Base-by-base conservation (phyloP, 2,797 vertebrate species). In the Eulemur coronatus region DNA sequence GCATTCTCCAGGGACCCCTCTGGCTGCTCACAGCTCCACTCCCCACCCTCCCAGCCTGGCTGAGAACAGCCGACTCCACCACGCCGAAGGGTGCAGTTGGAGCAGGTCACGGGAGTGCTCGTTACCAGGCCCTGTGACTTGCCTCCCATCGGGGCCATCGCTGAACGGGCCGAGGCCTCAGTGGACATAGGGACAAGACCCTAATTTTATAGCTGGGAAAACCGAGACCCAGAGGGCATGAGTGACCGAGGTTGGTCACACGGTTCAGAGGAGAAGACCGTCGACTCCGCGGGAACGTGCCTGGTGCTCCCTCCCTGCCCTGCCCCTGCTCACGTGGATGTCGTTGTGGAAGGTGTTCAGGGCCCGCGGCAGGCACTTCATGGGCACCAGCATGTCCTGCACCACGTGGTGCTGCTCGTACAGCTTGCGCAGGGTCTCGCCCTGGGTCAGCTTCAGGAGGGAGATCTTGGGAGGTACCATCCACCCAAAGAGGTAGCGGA, bases 381-480 rank as follows among this genome's bases (percentile, higher is more conserved):
- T 99, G 94, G 99, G 99, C 9, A 99, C 99, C 98, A 99, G 97
- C 99, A 99, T 99, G 99, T 99, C 99, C 98, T 99, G 99, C 5
- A 99, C 99, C 89, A 99, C 99, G 0, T 99, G 99, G 98, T 99
- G 99, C 90, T 99, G 99, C 81, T 99, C 99, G 0, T 99, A 99
- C 26, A 99, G 99, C 69, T 98, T 99, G 69, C 99, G 98, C 91
- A 99, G 99, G 22, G 99, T 99, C 98, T 99, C 99, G 35, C 99
- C 99, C 98, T 99, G 99, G 4, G 99, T 99, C 95, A 99, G 99
- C 98, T 99, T 99, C 93, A 99, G 93, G 97, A 99, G 98, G 0
- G 99, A 99, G 98, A 99, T 99, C 98, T 99, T 99, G 2, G 99
- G 99, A 92, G 99, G 99, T 69, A 99, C 99, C 99, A 99, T 99